A percentile compares a stretch with the other conserved stretches of the same genome.
Conservation (phyloP, 2,888 invertebrate species). For the Micoletzkya japonica region DNA sequence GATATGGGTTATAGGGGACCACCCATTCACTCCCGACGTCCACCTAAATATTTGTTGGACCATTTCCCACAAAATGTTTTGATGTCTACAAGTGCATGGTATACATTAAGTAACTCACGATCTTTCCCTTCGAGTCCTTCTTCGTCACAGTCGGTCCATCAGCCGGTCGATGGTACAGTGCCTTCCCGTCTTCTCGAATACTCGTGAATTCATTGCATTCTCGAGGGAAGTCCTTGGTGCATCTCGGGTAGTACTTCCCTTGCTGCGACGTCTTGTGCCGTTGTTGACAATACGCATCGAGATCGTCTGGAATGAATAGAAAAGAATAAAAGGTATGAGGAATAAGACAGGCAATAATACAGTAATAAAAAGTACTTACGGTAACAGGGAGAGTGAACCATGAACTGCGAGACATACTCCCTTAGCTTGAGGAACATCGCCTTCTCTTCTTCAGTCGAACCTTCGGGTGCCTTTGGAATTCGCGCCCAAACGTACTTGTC, state of each 20-base stretch:
- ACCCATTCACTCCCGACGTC: background rate
- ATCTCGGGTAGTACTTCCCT: background rate
- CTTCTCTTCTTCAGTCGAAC: background rate
- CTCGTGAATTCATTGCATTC: background rate
- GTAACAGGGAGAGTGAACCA: constrained; percentile 1
- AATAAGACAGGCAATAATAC: background rate
- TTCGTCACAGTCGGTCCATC: background rate
- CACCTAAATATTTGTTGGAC: background rate
- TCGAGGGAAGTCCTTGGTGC: background rate
- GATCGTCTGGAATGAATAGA: background rate
- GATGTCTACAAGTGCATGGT: no score
- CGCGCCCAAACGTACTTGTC: background rate
- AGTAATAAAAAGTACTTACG: background rate
- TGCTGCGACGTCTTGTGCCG: background rate
- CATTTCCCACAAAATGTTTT: no score
- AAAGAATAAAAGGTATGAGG: no score
- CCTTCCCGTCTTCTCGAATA: background rate
- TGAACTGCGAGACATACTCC: background rate
- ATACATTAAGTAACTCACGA: background rate
- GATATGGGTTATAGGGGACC: constrained; percentile 1
- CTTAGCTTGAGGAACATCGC: no score
- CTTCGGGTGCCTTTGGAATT: background rate
- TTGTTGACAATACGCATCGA: background rate
- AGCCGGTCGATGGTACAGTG: background rate
- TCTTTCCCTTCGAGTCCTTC: background rate